A percentile compares a stretch with the other conserved stretches of the same genome.
phyloP scores from a whole-genome alignment of 2,888 invertebrate species.

The Lasioglossum marginatum region DNA sequence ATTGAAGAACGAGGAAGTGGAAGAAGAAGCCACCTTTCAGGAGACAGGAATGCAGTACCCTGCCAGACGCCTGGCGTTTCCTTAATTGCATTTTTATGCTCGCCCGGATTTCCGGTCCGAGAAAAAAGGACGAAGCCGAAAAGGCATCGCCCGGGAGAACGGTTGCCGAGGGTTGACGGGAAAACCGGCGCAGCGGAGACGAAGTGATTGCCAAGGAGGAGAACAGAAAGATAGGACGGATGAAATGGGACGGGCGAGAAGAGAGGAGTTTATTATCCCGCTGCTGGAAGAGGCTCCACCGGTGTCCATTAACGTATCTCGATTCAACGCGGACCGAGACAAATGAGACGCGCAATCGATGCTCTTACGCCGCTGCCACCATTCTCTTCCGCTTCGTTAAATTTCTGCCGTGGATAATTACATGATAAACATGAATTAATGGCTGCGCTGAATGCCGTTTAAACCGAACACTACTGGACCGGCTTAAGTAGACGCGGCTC shows the following conservation, averaged over 20 bases:
- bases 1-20: constrained; percentile 43
- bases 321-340: constrained; percentile 31
- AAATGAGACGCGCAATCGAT: constrained; percentile 24
- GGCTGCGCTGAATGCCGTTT: background rate
- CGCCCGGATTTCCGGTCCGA: constrained; percentile 70
- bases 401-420: constrained; percentile 21
- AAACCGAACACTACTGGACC: background rate
- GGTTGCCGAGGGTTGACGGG: background rate
- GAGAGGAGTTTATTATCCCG: constrained; percentile 65
- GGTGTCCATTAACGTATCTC: constrained; percentile 58
- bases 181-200: constrained; percentile 35
- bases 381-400: constrained; percentile 36
- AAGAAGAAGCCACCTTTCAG: constrained; percentile 48
- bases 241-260: constrained; percentile 22
- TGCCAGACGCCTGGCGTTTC: constrained; percentile 76
- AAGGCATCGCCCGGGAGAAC: constrained; percentile 5
- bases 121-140: constrained; percentile 37
- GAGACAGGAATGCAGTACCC: constrained; percentile 52
- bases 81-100: constrained; percentile 82
- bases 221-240: constrained; percentile 15
- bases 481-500: background rate
- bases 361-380: background rate
- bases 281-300: constrained; percentile 29
- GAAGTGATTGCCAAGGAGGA: background rate
- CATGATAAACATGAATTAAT: background rate